Evolutionary conservation across 2,888 invertebrate species (phyloP).

Genomic region (Scaptomyza polygonia): DNA sequence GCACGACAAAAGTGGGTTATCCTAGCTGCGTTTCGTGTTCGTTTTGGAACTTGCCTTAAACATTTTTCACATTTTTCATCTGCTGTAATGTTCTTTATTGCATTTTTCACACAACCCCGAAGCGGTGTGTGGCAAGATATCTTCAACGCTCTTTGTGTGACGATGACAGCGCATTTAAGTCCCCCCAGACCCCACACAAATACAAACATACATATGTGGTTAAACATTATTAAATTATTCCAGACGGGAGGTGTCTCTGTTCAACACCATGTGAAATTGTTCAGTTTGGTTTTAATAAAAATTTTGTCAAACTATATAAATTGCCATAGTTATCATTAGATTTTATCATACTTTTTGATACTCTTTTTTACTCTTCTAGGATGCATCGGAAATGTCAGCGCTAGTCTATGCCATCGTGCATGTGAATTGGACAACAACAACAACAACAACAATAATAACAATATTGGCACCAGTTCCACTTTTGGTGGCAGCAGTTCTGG

Average conservation of each 20-base stretch:
- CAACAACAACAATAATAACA: constrained; percentile 1
- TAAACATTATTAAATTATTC: constrained; percentile 47
- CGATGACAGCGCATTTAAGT: constrained; percentile 22
- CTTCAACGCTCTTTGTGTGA: constrained; percentile 9
- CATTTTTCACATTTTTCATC: constrained; percentile 48
- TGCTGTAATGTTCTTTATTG: constrained; percentile 54
- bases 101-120: constrained; percentile 32
- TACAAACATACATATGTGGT: neutral
- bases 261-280: neutral
- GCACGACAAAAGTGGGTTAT: constrained; percentile 4
- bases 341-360: neutral
- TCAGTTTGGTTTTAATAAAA: neutral
- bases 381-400: constrained; percentile 77
- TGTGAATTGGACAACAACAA: constrained; percentile 75
- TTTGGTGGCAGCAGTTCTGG: constrained; percentile 37
- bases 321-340: neutral
- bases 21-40: neutral
- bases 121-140: neutral
- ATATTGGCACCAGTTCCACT: constrained; percentile 13
- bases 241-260: constrained; percentile 21
- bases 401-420: constrained; percentile 80
- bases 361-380: constrained; percentile 58
- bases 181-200: neutral
- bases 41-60: constrained; percentile 25
- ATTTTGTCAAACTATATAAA: neutral